phyloP scores from a whole-genome alignment of 2,888 invertebrate genomes.

The Trissolcus japonicus region DNA sequence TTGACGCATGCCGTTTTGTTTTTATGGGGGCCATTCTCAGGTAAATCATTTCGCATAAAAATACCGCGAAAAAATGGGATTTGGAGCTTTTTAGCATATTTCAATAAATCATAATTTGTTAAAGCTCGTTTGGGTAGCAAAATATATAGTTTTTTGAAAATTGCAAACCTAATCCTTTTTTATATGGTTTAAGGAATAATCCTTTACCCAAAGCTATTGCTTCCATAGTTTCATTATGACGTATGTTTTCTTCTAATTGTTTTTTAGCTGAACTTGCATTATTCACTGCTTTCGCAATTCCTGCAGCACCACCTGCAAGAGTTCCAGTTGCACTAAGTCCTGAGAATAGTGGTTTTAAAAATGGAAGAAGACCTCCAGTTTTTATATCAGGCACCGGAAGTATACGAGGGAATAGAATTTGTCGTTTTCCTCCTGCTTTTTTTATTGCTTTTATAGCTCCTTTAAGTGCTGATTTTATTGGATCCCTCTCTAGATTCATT shows the following conservation, averaged over 20 bases:
- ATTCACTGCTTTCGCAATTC: constrained; percentile 68
- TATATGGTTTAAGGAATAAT: constrained; percentile 20
- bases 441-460: constrained; percentile 14
- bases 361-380: constrained; percentile 59
- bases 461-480: constrained; percentile 11
- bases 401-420: constrained; percentile 23
- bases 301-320: constrained; percentile 68
- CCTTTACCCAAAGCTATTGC: constrained; percentile 21
- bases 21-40: constrained; percentile 25
- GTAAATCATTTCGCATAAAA: constrained; percentile 63
- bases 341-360: constrained; percentile 60
- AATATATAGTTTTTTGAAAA: constrained; percentile 42
- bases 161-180: constrained; percentile 17
- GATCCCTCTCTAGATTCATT: constrained; percentile 1
- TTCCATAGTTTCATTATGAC: constrained; percentile 9
- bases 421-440: constrained; percentile 7
- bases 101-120: constrained; percentile 64
- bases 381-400: constrained; percentile 13
- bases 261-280: constrained; percentile 66
- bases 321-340: constrained; percentile 63
- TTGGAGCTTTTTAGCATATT: constrained; percentile 60
- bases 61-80: constrained; percentile 68
- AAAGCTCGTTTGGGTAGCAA: constrained; percentile 64
- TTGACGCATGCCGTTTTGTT: constrained; percentile 39
- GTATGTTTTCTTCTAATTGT: constrained; percentile 62